Base-by-base conservation (phyloP, 2,888 invertebrate species). In the Nemotelus pantherinus region DNA sequence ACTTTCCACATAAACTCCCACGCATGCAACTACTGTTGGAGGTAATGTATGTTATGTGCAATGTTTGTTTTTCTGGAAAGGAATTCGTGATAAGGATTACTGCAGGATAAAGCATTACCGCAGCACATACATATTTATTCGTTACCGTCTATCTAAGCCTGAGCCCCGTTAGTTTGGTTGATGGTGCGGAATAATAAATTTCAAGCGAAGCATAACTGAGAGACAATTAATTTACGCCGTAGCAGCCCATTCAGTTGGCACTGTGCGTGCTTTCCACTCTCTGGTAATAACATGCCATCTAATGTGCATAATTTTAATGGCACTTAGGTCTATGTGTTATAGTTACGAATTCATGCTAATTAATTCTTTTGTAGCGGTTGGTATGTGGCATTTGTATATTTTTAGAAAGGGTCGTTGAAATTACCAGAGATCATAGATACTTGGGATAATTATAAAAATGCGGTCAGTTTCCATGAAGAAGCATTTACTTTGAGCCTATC, bases 261-360 rank as follows among this genome's bases (percentile, higher is more conserved):
- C 39, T 43, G 71, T 71, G 57, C 71, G 57, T 71, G 71, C 39
- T 43, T 57, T 53, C n/a, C 45, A 57, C 57, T 71, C 44, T 43
- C 44, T 55, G 7, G 9, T 57, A 57, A 44, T 55, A 45, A 7
- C 55, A 57, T 57, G n/a, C 44, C 55, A 71, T 71, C 44, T 71
- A 71, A 71, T 71, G 71, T 71, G 55, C 71, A 71, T 57, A 71
- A 71, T 57, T 41, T 68, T 48, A 39, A 50, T 25, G 50, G 68
- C 55, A 55, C 44, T 48, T 68, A 9, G 50, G 39, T 41, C 50
- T 43, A 68, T 68, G 50, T 53, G 50, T 39, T 70, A 43, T 71
- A 71, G 57, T 71, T 71, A 71, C 43, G 71, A 71, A 71, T 71
- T 71, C 71, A 71, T 71, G 71, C 55, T 71, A 71, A 71, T 71